A percentile compares a stretch with the other conserved stretches of the same genome.
Conservation (phyloP, 2,888 invertebrate genomes). For the Polydesmus complanatus region DNA sequence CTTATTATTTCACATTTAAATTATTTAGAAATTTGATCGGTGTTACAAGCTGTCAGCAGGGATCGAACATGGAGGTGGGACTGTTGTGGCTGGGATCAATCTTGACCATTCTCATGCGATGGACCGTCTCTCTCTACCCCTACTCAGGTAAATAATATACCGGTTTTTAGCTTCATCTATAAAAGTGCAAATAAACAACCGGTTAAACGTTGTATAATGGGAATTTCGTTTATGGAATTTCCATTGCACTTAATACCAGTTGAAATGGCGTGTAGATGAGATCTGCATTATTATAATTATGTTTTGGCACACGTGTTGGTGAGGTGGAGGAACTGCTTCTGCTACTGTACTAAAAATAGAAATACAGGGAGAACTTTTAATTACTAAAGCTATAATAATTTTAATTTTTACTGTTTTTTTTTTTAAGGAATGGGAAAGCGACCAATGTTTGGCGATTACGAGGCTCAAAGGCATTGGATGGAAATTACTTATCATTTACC, state of each 20-base stretch:
- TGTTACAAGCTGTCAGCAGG: too few relatives aligned
- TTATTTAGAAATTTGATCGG: too few relatives aligned
- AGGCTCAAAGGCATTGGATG: slow-evolving; percentile 99
- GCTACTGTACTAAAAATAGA: neutral
- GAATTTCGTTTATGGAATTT: too few relatives aligned
- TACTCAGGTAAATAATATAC: slow-evolving; percentile 45
- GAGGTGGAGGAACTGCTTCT: neutral
- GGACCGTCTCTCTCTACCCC: slow-evolving; percentile 57
- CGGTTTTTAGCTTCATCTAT: neutral
- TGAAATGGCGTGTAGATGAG: too few relatives aligned
- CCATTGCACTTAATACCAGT: too few relatives aligned
- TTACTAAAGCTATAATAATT: neutral
- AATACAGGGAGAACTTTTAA: neutral
- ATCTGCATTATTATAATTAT: neutral
- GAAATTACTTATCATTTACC: slow-evolving; percentile 86
- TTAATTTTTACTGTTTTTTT: slow-evolving; percentile 6
- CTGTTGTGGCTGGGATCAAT: slow-evolving; percentile 8
- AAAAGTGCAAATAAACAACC: too few relatives aligned
- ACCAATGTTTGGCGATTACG: slow-evolving; percentile 94
- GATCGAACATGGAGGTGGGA: slow-evolving; percentile 14
- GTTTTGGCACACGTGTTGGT: neutral
- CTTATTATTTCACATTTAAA: neutral
- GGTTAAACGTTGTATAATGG: too few relatives aligned
- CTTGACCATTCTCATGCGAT: slow-evolving; percentile 38
- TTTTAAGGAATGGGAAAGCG: slow-evolving; percentile 48